Base-by-base conservation (phyloP, 2,888 invertebrate genomes). In the Drosophila emarginata region DNA sequence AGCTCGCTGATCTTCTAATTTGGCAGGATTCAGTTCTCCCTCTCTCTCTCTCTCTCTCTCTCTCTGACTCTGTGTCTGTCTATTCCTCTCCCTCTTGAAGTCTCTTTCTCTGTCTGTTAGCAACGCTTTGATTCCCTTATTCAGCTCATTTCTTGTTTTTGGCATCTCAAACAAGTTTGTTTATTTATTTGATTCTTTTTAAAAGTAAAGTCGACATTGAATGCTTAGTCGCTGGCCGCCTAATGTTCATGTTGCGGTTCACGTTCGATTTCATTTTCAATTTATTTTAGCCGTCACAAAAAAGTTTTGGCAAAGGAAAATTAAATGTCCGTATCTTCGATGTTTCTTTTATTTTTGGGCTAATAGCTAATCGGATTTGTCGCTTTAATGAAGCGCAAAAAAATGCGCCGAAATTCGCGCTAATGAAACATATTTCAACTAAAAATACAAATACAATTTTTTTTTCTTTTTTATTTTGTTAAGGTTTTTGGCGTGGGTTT, bases 211-310 rank as follows among this genome's bases (percentile, higher is more conserved):
- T 52, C 51, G 84, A 84, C 84, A 84, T 65, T 87, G 75, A 84
- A 84, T 80, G 88, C 87, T 88, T 87, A 88, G 88, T 84, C 88
- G 84, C 74, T 77, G 84, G 78, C 73, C 87, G 88, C 81, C 88
- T 87, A 87, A 88, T 88, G 84, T 87, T 84, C 84, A 84, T 84
- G 84, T 84, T 81, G 88, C 84, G 84, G 77, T 70, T 84, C 84
- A 84, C 84, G 85, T 84, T 84, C 76, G 84, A 84, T 88, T 88
- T 88, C 74, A 78, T 80, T 80, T 77, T 80, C 84, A 75, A 86
- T 88, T 86, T 83, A 76, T 76, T 85, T 83, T 65, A 71, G 69
- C 67, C 61, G 50, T 4, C 28, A 23, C 11, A 26, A 14, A 32
- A 32, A 32, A 32, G 32, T 23, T 56, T 37, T 12, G 56, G 12